Conservation (phyloP, 2,888 invertebrate genomes). For the Tetragonisca angustula region DNA sequence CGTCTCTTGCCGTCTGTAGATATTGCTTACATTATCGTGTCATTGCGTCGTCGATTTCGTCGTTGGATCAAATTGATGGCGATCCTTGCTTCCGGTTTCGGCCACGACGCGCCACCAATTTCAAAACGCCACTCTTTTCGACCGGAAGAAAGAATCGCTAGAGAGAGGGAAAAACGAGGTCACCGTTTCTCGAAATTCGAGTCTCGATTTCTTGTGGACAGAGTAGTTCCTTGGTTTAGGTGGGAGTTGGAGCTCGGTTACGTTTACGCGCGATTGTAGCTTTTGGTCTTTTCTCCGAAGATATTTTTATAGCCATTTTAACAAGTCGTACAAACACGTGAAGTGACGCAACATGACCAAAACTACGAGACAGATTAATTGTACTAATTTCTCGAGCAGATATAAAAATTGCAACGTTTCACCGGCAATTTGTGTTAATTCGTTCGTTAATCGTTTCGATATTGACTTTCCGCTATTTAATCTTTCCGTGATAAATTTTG, state of each 20-base stretch:
- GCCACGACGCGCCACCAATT: not conserved
- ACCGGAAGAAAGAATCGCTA: slow-evolving; percentile 4
- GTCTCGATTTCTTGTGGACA: too few species aligned
- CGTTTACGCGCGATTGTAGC: not conserved
- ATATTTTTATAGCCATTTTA: not conserved
- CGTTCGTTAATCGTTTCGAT: too few species aligned
- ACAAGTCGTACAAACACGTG: too few species aligned
- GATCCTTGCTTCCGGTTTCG: not conserved
- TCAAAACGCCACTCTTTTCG: slow-evolving; percentile 21
- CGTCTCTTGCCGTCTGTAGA: slow-evolving; percentile 47
- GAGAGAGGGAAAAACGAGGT: slow-evolving; percentile 13
- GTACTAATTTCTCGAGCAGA: too few species aligned
- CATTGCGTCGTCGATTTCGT: not conserved
- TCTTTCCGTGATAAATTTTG: too few species aligned
- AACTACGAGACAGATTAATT: too few species aligned
- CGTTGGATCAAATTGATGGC: not conserved
- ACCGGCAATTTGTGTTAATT: too few species aligned
- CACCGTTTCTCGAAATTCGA: slow-evolving; percentile 1
- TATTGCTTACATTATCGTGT: slow-evolving; percentile 43
- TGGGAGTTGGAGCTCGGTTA: not conserved
- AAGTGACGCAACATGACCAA: too few species aligned
- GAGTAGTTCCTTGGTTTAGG: too few species aligned
- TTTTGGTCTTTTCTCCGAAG: not conserved
- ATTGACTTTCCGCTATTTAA: too few species aligned
- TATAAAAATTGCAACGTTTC: too few species aligned